Evolutionary conservation across 1,140 invertebrate genomes (phyloP), one percentile per base, ranked within the genome.

Genomic region (Euwallacea fornicatus): DNA sequence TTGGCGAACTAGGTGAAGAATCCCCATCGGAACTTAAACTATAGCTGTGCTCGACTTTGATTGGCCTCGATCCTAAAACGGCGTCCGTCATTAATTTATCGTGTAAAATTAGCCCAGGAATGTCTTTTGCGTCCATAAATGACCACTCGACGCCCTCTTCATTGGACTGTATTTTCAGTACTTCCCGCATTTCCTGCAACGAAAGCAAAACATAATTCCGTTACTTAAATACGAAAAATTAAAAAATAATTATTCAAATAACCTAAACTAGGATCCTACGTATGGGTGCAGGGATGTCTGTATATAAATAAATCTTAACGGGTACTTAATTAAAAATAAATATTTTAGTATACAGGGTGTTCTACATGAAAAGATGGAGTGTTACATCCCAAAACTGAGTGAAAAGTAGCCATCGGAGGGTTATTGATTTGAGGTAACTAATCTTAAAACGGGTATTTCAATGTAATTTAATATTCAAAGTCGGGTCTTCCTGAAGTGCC

Each of bases 71-170:
- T 54, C 91, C 92, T 8, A 94, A 84, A 11, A 91, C 88, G 0
- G 93, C 93, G 78, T 96, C 94, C 33, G 94, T 94, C 88, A 96
- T 96, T 76, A 96, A 86, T 74, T 92, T 87, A 82, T 96, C 94
- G 79, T 94, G 91, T 2, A 96, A 83, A 16, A 94, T 88, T 64
- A 95, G 92, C 41, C 84, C 84, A 15, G 83, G 82, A 66, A 84
- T 81, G 10, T 86, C 83, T 75, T 87, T 86, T 71, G 84, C 84
- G 69, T 88, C 86, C 76, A 88, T 78, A 46, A 79, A 75, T 55
- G 69, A 77, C 81, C 80, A 81, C 70, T 80, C 80, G n/a, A 77
- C 71, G 4, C 70, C 73, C 54, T 76, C 63, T 55, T 79, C 80
- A 0, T 72, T 75, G 0, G 75, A 60, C 15, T 76, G 76, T 9